A percentile compares a stretch with the other conserved stretches of the same genome.
These are phyloP conservation scores for Calyptomena viridis DNA, from an alignment of 2,113 vertebrate species.

Conservation along the genomic window DNA sequence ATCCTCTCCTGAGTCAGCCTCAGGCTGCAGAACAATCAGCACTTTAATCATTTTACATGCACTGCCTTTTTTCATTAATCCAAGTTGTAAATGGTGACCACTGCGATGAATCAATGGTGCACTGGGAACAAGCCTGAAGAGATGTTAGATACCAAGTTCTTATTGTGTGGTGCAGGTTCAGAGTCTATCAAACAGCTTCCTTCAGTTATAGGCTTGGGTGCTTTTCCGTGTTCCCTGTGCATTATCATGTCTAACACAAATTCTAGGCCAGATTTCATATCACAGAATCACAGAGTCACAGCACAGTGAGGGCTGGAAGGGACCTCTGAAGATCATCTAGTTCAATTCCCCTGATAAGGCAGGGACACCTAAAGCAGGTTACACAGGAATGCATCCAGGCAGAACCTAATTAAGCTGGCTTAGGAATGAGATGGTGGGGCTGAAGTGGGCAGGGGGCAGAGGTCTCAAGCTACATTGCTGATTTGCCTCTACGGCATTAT, in stretches of 20 bases:
- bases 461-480: not conserved
- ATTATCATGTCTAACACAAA: fast-evolving
- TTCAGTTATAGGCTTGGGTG: not conserved
- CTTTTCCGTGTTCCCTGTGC: not conserved
- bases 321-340: not conserved
- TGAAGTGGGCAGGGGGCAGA: not conserved
- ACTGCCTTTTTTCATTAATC: not conserved
- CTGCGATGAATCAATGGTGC: not conserved
- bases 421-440: not conserved
- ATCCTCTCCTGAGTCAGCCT: not conserved
- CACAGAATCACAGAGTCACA: not conserved
- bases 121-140: not conserved
- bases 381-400: not conserved
- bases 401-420: not conserved
- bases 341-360: not conserved
- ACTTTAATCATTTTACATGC: not conserved
- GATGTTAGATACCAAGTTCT: not conserved
- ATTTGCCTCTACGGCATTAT: not conserved
- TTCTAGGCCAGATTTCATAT: not conserved
- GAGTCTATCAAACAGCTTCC: not conserved
- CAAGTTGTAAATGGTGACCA: not conserved
- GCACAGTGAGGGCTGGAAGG: not conserved
- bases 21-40: not conserved
- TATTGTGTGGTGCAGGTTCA: not conserved
- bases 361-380: not conserved